phyloP scores from a whole-genome alignment of 1,140 invertebrate genomes.

The Papilio xuthus region DNA sequence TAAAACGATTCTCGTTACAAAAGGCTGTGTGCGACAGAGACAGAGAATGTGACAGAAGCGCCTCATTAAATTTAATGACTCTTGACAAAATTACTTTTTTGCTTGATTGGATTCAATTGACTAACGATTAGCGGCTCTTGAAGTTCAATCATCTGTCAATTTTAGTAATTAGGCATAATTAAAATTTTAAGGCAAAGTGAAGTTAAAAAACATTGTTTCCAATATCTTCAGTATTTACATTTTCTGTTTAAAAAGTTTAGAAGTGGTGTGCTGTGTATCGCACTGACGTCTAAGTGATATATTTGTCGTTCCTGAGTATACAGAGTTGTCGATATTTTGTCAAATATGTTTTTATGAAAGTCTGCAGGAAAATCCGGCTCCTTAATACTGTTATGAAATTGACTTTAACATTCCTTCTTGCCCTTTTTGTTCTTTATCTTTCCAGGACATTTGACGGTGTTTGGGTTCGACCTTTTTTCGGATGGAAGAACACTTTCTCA shows the following conservation, averaged over 20 bases:
- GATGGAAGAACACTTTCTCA: slow-evolving; percentile 28
- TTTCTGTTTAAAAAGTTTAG: background rate
- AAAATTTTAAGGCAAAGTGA: background rate
- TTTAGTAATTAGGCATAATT: background rate
- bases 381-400: slow-evolving; percentile 27
- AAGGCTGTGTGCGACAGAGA: background rate
- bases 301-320: background rate
- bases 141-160: background rate
- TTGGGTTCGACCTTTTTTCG: slow-evolving; percentile 31
- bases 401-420: slow-evolving; percentile 33
- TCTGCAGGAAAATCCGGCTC: slow-evolving; percentile 8
- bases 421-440: slow-evolving; percentile 35
- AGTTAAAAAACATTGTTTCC: background rate
- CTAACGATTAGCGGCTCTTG: background rate
- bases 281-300: background rate
- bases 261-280: background rate
- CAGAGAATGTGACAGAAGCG: background rate
- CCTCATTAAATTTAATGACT: slow-evolving; percentile 1
- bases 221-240: no score
- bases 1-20: slow-evolving; percentile 4
- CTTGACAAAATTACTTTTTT: slow-evolving; percentile 10
- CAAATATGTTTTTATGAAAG: slow-evolving; percentile 3
- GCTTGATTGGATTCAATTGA: slow-evolving; percentile 18
- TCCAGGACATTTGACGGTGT: slow-evolving; percentile 31
- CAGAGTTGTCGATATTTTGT: background rate